These are phyloP conservation scores for Novumbra hubbsi DNA, from an alignment of 2,797 vertebrate species.

Conservation along the genomic window DNA sequence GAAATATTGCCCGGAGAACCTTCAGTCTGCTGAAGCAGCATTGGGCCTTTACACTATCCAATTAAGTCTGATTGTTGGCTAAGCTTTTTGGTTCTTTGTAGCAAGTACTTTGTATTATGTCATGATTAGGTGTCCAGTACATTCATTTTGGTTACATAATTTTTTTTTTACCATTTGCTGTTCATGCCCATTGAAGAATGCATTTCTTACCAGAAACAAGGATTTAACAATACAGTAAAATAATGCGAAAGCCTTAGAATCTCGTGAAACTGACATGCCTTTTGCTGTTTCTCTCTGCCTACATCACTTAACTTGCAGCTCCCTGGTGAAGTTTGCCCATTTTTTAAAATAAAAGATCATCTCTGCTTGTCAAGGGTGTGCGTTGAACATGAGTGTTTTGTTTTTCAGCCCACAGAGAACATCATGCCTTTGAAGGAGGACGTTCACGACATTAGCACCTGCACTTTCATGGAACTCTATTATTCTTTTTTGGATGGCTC, in stretches of 20 bases:
- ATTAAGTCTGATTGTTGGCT: too few species aligned
- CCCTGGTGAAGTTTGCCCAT: not conserved
- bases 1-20: too few species aligned
- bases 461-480: constrained; percentile 49
- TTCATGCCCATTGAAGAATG: too few species aligned
- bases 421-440: constrained; percentile 92
- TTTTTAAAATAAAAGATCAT: not conserved
- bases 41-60: too few species aligned
- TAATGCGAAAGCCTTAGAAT: not conserved
- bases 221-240: too few species aligned
- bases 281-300: not conserved
- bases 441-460: constrained; percentile 78
- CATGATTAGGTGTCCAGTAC: too few species aligned
- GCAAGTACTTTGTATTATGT: too few species aligned
- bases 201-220: too few species aligned
- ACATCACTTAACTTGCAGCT: not conserved
- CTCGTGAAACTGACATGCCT: not conserved
- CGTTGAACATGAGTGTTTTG: constrained; percentile 43
- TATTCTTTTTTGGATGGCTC: constrained; percentile 41
- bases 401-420: constrained; percentile 88
- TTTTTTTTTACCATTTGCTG: too few species aligned
- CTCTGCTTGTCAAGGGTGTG: not conserved
- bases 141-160: too few species aligned
- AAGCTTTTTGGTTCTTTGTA: too few species aligned
- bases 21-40: too few species aligned